Evolutionary conservation across 2,113 vertebrate species (phyloP), one percentile per base, ranked within the genome.

Genomic region (Gopherus flavomarginatus): DNA sequence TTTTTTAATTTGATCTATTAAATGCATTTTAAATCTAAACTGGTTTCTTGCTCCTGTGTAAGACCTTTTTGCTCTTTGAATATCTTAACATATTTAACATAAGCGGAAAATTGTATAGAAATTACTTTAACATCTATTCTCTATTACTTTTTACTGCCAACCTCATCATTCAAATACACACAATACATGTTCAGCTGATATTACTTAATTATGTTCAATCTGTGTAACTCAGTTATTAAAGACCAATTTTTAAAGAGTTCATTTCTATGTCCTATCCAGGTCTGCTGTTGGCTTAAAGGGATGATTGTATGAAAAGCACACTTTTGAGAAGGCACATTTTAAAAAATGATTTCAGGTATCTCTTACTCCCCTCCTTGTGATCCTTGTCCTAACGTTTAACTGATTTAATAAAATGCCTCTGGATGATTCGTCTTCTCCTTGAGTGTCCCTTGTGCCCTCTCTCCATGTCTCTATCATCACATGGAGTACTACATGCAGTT

Each of bases 171-270:
- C 95, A 96, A 89, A 90, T 87, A 85, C 77, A 94, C 92, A 56
- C 75, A 62, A 89, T 80, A 78, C 84, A 6, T 96, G 94, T 97
- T 92, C 89, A 97, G 87, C 9, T 96, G 96, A 57, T 95, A 65
- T 96, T 97, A 97, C 95, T 97, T 97, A 97, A 98, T 98, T 97
- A 98, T 94, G 85, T 97, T 97, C 96, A 93, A 96, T 98, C 97
- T 98, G 92, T 97, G 52, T 96, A 94, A 95, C 93, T 98, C 95
- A 95, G 97, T 98, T 97, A 98, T 98, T 98, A 94, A 98, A 97
- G 96, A 97, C 91, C 86, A 84, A n/a, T 96, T 98, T 97, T 97
- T 94, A 95, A 93, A 95, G 92, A 93, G 50, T 93, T 96, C 27
- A 49, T 96, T 97, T 97, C 89, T 93, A 1, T 84, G 80, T 52